Percentiles rank a stretch among this genome's conserved stretches.
Conservation (phyloP, 2,797 vertebrate species). For the Lycodopsis pacificus region DNA sequence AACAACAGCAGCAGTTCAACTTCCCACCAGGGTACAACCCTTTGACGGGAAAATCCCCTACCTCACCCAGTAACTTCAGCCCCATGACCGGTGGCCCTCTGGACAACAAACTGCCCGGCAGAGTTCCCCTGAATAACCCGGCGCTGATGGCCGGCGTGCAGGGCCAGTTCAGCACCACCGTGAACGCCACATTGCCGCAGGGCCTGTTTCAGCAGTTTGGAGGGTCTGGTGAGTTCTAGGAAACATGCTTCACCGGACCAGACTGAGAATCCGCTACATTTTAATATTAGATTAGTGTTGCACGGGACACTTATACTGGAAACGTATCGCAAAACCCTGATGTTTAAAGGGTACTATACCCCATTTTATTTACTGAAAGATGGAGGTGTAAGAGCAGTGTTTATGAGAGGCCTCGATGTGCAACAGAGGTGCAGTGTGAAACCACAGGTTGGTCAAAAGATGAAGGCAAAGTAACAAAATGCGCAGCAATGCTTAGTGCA, state of each 20-base stretch:
- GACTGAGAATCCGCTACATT: background rate
- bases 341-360: background rate
- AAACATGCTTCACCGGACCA: background rate
- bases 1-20: conserved; percentile 87
- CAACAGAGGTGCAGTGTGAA: too few relatives aligned
- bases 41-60: conserved; percentile 87
- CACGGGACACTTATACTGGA: background rate
- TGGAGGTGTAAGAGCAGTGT: background rate
- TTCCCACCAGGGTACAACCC: conserved; percentile 89
- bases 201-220: conserved; percentile 93
- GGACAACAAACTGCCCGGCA: conserved; percentile 85
- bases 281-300: background rate
- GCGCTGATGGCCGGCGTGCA: conserved; percentile 87
- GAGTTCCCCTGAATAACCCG: conserved; percentile 85
- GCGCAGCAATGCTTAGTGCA: too few relatives aligned
- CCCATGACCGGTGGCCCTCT: conserved; percentile 79
- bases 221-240: conserved; percentile 84
- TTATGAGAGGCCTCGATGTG: background rate
- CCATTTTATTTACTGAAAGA: background rate
- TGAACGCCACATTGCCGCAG: conserved; percentile 89
- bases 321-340: background rate
- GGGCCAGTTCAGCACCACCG: conserved; percentile 87
- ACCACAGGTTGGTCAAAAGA: background rate
- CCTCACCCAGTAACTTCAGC: conserved; percentile 90
- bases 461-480: background rate